Percentiles rank a stretch among this genome's conserved stretches.
These are phyloP conservation scores for Penelope pileata DNA, from an alignment of 2,113 vertebrate genomes.

Conservation along the genomic window DNA sequence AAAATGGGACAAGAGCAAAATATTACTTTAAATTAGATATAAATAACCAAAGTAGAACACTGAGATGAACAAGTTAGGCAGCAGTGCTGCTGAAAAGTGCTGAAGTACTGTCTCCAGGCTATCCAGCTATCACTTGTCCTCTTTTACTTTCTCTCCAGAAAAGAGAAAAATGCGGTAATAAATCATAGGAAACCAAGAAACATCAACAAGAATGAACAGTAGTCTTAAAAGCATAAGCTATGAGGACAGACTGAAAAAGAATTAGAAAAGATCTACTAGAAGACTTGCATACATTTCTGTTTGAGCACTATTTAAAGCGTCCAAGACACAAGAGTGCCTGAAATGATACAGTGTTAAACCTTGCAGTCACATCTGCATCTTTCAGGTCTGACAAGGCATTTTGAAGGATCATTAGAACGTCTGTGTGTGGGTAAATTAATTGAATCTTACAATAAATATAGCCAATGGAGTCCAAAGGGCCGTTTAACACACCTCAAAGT, in stretches of 20 bases:
- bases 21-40: background rate
- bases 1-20: background rate
- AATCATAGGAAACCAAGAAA: background rate
- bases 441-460: background rate
- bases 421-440: background rate
- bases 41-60: background rate
- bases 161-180: background rate
- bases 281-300: background rate
- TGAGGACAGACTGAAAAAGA: background rate
- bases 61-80: background rate
- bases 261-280: background rate
- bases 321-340: background rate
- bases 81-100: background rate
- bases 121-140: background rate
- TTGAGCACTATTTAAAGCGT: background rate
- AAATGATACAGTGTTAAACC: background rate
- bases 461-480: background rate
- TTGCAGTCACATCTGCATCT: background rate
- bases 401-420: background rate
- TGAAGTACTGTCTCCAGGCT: background rate
- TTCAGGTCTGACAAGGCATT: background rate
- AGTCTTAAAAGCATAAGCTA: background rate
- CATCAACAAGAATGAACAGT: background rate
- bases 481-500: background rate
- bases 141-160: background rate